phyloP scores from a whole-genome alignment of 2,888 invertebrate species.

The Megaustenia siamemsis region DNA sequence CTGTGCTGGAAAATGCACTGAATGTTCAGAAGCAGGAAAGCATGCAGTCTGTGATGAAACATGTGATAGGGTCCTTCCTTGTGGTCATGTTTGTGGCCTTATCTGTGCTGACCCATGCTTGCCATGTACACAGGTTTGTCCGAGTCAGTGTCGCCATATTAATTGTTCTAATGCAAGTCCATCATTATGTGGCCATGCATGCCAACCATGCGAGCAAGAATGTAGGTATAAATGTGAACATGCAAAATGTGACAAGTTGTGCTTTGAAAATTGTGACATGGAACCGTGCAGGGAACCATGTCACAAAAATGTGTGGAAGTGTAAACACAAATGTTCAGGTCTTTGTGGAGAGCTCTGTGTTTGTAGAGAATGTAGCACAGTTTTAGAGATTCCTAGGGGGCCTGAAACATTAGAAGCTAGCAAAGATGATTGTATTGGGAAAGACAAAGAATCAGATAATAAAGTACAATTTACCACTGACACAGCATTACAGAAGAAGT shows the following conservation, averaged over 20 bases:
- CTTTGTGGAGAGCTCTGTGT: slow-evolving; percentile 52
- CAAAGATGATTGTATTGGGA: no score
- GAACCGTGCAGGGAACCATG: slow-evolving; percentile 33
- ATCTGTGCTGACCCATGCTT: no score
- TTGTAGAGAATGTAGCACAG: slow-evolving; percentile 37
- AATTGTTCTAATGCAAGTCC: no score
- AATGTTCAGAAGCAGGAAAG: no score
- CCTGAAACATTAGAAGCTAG: no score
- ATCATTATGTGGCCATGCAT: slow-evolving; percentile 21
- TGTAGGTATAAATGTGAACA: slow-evolving; percentile 45
- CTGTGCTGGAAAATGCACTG: no score
- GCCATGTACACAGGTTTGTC: no score
- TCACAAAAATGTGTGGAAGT: not conserved
- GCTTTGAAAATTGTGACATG: slow-evolving; percentile 23
- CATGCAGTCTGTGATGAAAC: no score
- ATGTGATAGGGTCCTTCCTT: no score
- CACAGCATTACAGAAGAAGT: slow-evolving; percentile 56
- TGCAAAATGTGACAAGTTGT: slow-evolving; percentile 16
- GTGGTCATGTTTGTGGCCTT: no score
- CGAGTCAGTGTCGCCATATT: no score
- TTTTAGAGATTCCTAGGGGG: not conserved
- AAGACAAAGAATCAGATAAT: not conserved
- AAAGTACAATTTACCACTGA: no score
- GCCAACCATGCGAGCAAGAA: slow-evolving; percentile 34
- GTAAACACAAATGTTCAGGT: slow-evolving; percentile 41